Conservation (phyloP, 1,140 invertebrate genomes). For the Forficula auricularia region DNA sequence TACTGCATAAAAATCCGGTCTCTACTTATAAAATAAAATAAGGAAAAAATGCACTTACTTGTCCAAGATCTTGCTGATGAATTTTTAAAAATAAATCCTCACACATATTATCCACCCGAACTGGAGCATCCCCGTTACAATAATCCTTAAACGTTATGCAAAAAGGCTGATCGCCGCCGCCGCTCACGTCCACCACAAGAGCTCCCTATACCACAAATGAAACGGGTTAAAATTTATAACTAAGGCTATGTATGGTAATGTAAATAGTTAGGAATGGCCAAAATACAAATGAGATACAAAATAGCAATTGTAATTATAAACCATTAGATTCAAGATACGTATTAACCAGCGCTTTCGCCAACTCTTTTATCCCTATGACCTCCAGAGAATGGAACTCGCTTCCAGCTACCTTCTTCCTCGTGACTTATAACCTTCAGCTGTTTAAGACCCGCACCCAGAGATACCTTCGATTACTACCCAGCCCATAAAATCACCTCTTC, state of each 20-base stretch:
- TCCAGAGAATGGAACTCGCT: too few species aligned
- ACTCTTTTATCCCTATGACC: too few species aligned
- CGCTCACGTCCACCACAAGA: constrained; percentile 50
- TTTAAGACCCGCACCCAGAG: too few species aligned
- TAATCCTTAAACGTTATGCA: constrained; percentile 53
- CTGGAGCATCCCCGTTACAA: constrained; percentile 49
- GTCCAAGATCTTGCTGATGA: constrained; percentile 50
- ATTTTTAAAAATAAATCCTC: constrained; percentile 66
- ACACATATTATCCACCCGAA: constrained; percentile 63
- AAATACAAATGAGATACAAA: not conserved
- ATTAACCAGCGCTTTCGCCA: too few species aligned
- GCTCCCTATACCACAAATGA: constrained; percentile 48
- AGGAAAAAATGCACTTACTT: constrained; percentile 19
- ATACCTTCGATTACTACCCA: too few species aligned
- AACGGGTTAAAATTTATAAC: too few species aligned
- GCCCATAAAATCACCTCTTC: too few species aligned
- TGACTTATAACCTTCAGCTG: too few species aligned
- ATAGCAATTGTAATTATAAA: too few species aligned
- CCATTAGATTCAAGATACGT: not conserved
- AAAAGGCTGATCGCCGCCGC: constrained; percentile 51
- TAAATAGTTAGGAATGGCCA: not conserved
- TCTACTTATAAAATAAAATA: not conserved
- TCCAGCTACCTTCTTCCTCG: too few species aligned
- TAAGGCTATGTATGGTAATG: not conserved
- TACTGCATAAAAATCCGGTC: not conserved